Conservation (phyloP, 2,888 invertebrate species). For the Lordiphosa fenestrarum region DNA sequence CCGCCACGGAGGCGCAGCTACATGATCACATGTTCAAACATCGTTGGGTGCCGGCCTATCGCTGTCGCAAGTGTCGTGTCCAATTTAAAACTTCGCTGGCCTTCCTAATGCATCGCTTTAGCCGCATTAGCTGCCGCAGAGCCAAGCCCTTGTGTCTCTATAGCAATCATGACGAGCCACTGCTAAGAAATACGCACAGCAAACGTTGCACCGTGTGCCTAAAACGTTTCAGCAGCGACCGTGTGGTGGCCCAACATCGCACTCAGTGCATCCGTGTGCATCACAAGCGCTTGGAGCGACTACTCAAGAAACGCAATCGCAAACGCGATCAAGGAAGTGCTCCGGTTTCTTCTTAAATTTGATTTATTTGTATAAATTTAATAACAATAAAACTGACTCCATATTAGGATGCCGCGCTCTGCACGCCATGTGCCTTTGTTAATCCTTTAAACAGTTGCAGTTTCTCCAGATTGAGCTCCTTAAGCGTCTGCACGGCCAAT, state of each 20-base stretch:
- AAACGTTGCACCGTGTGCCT: conserved; percentile 39
- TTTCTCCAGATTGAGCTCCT: conserved; percentile 84
- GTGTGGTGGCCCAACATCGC: conserved; percentile 22
- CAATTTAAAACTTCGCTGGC: conserved; percentile 37
- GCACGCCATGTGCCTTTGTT: conserved; percentile 85
- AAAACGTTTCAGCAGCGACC: conserved; percentile 25
- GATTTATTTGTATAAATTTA: conserved; percentile 33
- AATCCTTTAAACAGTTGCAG: conserved; percentile 84
- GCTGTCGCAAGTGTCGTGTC: conserved; percentile 47
- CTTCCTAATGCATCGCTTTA: conserved; percentile 46
- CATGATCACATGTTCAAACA: conserved; percentile 52
- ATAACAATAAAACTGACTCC: conserved; percentile 42
- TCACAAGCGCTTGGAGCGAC: conserved; percentile 5
- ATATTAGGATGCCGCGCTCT: conserved; percentile 44
- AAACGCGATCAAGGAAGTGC: neutral
- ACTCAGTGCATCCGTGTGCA: conserved; percentile 30
- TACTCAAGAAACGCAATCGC: too few relatives aligned
- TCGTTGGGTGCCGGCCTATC: conserved; percentile 24
- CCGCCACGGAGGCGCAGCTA: conserved; percentile 47
- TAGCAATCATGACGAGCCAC: conserved; percentile 7
- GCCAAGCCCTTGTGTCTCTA: conserved; percentile 27
- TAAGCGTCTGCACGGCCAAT: conserved; percentile 86
- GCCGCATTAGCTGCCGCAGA: conserved; percentile 27
- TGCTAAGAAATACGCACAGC: neutral
- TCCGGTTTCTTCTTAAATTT: conserved; percentile 11